Percentiles rank a stretch among this genome's conserved stretches.
These are phyloP conservation scores for Serilophus lunatus DNA, from an alignment of 2,113 vertebrate genomes.

Conservation along the genomic window DNA sequence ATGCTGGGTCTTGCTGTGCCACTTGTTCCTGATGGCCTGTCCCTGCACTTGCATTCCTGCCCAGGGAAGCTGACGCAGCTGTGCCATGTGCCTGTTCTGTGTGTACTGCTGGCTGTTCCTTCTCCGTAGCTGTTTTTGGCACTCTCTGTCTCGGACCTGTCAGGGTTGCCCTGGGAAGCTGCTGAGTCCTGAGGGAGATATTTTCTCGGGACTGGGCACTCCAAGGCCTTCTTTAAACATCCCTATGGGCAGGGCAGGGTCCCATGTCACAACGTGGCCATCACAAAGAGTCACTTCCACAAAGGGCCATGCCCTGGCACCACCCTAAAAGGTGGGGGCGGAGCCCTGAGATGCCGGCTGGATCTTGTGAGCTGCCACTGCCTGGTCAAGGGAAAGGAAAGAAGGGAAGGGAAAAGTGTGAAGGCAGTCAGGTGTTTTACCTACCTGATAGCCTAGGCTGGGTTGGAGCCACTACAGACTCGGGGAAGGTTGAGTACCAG, in stretches of 20 bases:
- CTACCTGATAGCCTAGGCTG: neutral
- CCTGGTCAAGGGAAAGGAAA: no score
- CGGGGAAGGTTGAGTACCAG: neutral
- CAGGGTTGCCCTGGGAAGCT: neutral
- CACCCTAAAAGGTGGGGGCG: no score
- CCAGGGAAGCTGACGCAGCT: neutral
- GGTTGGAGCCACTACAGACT: neutral
- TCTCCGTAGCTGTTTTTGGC: neutral
- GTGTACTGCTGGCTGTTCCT: neutral
- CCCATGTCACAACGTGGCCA: neutral
- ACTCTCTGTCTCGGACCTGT: neutral
- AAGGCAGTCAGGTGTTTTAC: accelerated
- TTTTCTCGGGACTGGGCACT: neutral
- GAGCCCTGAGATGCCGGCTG: neutral
- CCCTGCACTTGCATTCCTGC: no score
- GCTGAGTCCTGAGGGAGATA: neutral
- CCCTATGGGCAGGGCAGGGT: no score
- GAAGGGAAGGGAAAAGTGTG: neutral
- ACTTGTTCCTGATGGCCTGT: neutral
- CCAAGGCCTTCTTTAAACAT: neutral
- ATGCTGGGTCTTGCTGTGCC: neutral
- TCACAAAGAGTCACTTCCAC: neutral
- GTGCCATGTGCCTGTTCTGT: accelerated
- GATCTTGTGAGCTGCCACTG: neutral
- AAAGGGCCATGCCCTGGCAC: neutral